Evolutionary conservation across 1,140 invertebrate species (phyloP).

Genomic region (Pogonomyrmex barbatus): DNA sequence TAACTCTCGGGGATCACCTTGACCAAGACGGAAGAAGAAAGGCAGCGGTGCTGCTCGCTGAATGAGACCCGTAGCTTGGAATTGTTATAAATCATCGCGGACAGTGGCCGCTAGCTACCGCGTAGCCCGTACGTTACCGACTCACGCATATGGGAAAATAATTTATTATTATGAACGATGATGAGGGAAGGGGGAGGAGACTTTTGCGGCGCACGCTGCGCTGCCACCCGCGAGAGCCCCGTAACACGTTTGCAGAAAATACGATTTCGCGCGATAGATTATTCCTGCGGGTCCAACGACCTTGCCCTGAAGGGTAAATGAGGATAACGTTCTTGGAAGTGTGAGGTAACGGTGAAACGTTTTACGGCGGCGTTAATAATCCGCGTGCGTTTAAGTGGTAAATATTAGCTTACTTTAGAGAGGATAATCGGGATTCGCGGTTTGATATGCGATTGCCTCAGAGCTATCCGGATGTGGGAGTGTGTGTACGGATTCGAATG

Average conservation of each 20-base stretch:
- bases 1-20: conserved; percentile 72
- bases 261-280: conserved; percentile 61
- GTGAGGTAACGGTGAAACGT: conserved; percentile 32
- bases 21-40: conserved; percentile 69
- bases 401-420: conserved; percentile 39
- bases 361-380: conserved; percentile 42
- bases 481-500: conserved; percentile 23
- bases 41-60: conserved; percentile 24
- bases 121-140: conserved; percentile 78
- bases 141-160: conserved; percentile 81
- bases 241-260: conserved; percentile 49
- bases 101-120: conserved; percentile 83
- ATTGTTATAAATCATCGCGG: conserved; percentile 82
- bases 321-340: conserved; percentile 17
- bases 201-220: conserved; percentile 50
- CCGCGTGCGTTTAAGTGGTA: conserved; percentile 37
- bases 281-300: conserved; percentile 54
- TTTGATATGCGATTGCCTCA: conserved; percentile 42
- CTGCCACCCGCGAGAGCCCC: conserved; percentile 70
- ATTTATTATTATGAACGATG: conserved; percentile 80
- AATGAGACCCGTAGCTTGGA: conserved; percentile 68
- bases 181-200: conserved; percentile 28
- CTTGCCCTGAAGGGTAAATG: conserved; percentile 32
- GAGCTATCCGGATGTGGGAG: conserved; percentile 34
- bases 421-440: conserved; percentile 39